Percentiles rank a stretch among this genome's conserved stretches.
Conservation (phyloP, 2,797 vertebrate genomes). For the Eulemur rubriventer region DNA sequence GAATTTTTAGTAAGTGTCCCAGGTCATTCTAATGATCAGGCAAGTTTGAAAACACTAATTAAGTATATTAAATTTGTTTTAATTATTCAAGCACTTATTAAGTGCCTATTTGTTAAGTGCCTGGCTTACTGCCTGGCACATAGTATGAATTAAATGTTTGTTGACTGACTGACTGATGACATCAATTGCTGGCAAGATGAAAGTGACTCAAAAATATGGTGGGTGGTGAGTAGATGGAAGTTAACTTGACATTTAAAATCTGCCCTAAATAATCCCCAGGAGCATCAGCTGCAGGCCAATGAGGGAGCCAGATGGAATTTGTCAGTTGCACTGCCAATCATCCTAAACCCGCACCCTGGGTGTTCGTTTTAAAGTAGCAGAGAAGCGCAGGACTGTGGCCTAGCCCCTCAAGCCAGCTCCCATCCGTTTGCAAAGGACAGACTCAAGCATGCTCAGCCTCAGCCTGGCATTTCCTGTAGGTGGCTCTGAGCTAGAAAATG, state of each 20-base stretch:
- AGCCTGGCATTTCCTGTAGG: not conserved
- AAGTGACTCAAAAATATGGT: conserved; percentile 35
- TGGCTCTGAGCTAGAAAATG: not conserved
- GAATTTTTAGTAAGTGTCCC: not conserved
- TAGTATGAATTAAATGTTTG: not conserved
- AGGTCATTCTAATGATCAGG: not conserved
- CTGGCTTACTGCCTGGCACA: not conserved
- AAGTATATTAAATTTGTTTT: not conserved
- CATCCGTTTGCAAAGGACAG: not conserved
- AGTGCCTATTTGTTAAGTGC: not conserved
- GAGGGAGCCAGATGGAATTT: not conserved
- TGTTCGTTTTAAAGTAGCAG: not conserved
- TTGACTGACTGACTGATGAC: not conserved
- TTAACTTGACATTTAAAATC: conserved; percentile 42
- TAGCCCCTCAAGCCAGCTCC: not conserved
- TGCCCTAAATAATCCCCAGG: not conserved
- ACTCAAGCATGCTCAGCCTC: not conserved
- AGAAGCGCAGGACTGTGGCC: not conserved
- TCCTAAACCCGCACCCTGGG: not conserved
- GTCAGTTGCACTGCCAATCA: not conserved
- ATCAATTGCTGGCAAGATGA: not conserved
- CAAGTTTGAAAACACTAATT: conserved; percentile 29
- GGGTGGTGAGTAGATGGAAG: not conserved
- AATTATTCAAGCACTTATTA: not conserved
- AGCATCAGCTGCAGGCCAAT: not conserved